Percentiles rank a stretch among this genome's conserved stretches.
Evolutionary conservation across 2,888 invertebrate genomes (phyloP).

Genomic region (Ligdia adustata): DNA sequence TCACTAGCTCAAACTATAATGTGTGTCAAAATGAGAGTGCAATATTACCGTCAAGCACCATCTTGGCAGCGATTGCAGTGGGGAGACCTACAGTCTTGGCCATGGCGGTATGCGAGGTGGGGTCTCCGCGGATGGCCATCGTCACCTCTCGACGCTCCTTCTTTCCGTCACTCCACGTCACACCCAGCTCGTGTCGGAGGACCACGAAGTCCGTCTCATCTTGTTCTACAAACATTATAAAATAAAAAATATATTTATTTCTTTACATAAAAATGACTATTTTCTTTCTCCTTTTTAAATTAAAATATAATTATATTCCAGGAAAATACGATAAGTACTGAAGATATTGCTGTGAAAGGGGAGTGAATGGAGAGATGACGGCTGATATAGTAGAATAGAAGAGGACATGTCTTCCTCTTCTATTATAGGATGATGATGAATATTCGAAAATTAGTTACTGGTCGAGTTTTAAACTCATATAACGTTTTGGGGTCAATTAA

Average conservation of each 20-base stretch:
- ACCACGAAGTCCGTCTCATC: slow-evolving; percentile 97
- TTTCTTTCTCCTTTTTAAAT: neutral
- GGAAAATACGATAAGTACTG: no score
- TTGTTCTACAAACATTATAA: slow-evolving; percentile 57
- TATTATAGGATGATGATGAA: no score
- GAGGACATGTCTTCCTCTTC: no score
- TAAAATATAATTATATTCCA: no score
- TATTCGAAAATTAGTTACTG: no score
- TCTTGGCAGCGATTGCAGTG: slow-evolving; percentile 98
- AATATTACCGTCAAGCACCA: slow-evolving; percentile 98
- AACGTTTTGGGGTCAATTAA: no score
- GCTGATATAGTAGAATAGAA: no score
- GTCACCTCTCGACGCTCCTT: slow-evolving; percentile 93
- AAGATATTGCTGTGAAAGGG: no score
- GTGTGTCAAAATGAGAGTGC: no score
- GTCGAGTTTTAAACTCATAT: no score
- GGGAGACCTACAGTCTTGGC: slow-evolving; percentile 86
- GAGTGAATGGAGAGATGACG: no score
- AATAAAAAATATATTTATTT: slow-evolving; percentile 13
- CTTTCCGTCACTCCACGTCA: slow-evolving; percentile 95
- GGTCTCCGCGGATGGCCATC: slow-evolving; percentile 95
- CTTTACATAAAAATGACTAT: slow-evolving; percentile 31
- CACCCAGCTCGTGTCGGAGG: slow-evolving; percentile 95
- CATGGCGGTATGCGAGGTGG: slow-evolving; percentile 96
- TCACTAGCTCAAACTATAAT: no score